phyloP scores from a whole-genome alignment of 1,140 invertebrate species.

The Sarcophaga bullata region DNA sequence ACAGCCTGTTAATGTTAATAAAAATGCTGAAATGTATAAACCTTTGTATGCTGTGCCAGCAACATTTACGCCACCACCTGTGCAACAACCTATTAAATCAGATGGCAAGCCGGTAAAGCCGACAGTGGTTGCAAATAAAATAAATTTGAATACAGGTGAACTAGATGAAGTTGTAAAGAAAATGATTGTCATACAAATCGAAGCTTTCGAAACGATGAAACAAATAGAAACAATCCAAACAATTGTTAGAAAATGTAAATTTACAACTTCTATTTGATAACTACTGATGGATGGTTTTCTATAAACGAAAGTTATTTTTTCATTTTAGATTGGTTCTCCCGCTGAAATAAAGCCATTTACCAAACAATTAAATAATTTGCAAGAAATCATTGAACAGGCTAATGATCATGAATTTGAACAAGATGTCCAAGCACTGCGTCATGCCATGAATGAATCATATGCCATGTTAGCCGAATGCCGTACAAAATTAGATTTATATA shows the following conservation, averaged over 20 bases:
- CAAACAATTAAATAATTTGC: constrained; percentile 67
- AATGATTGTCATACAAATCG: constrained; percentile 69
- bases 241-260: constrained; percentile 67
- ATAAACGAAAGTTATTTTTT: background rate
- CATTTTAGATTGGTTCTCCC: constrained; percentile 66
- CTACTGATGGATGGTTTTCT: too few species aligned
- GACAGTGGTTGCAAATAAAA: background rate
- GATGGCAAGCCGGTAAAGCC: background rate
- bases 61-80: constrained; percentile 51
- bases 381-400: constrained; percentile 68
- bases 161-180: constrained; percentile 52
- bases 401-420: constrained; percentile 64
- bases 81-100: constrained; percentile 15
- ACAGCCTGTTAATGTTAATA: background rate
- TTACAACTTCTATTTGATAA: constrained; percentile 29
- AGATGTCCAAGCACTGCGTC: constrained; percentile 67
- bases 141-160: constrained; percentile 49
- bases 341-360: constrained; percentile 68
- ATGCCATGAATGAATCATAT: constrained; percentile 71
- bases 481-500: constrained; percentile 65
- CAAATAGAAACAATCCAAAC: constrained; percentile 68
- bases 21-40: constrained; percentile 46
- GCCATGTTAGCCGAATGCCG: constrained; percentile 73
- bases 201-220: constrained; percentile 72
- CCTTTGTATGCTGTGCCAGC: constrained; percentile 58